Evolutionary conservation across 2,113 vertebrate species (phyloP), one percentile per base, ranked within the genome.

Genomic region (Edolisoma coerulescens): DNA sequence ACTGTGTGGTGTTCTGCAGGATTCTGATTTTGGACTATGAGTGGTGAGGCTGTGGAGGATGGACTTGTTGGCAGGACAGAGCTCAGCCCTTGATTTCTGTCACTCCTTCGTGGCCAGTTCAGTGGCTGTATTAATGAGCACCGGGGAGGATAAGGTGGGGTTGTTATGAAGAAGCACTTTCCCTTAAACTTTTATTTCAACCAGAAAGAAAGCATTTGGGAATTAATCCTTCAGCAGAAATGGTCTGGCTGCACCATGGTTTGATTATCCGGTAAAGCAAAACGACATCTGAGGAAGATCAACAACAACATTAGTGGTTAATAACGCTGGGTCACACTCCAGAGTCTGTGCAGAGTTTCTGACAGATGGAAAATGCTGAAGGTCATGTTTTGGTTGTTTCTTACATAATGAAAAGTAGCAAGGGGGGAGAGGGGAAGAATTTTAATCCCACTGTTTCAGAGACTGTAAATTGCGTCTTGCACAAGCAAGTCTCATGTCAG

Each of bases 381-480:
- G 88, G 82, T 86, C 53, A 4, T 80, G 57, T 78, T 94, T 84
- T 93, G 84, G 52, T 84, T 87, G 41, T 79, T 84, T 53, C 88
- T 91, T 89, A 83, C 49, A 64, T 86, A 84, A 94, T 65, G 41
- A 87, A 81, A 94, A 64, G 49, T 63, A 27, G 67, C 5, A 13
- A 50, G 18, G 27, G 12, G 88, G 8, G n/a, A 57, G 52, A 84
- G n/a, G 80, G 59, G 32, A 73, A 33, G 87, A 90, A 94, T 96
- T 93, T 94, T 94, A 96, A 95, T 97, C 91, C 80, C 57, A 10
- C 53, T 50, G 35, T 92, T 93, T 68, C 60, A n/a, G 64, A 63
- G 84, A 28, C 70, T 79, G 77, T 85, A 84, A 93, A 93, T 63
- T 65, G 42, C 85, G 64, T 95, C 74, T 93, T 80, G 53, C 79